A percentile compares a stretch with the other conserved stretches of the same genome.
These are phyloP conservation scores for Lagria hirta DNA, from an alignment of 2,888 invertebrate species.

Conservation along the genomic window DNA sequence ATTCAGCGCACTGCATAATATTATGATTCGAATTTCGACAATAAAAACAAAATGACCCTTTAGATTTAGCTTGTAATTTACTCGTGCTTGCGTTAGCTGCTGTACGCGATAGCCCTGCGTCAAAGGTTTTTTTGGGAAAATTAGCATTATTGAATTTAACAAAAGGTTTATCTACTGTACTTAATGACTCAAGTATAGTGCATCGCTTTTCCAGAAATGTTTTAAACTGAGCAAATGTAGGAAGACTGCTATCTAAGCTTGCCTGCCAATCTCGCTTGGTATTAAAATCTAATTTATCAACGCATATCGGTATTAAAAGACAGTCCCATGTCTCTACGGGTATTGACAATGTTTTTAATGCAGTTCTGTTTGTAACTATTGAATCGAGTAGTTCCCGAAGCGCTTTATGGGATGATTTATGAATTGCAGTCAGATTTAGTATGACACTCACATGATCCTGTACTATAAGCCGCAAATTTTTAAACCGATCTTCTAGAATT, in stretches of 20 bases:
- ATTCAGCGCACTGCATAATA: background rate
- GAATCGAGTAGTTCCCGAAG: background rate
- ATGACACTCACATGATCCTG: background rate
- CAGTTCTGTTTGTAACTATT: background rate
- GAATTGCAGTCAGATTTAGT: background rate
- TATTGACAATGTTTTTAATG: background rate
- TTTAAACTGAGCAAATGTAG: background rate
- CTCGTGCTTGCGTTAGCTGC: too few species aligned
- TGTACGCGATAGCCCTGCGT: too few species aligned
- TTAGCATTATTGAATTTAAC: too few species aligned
- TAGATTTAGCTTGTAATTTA: background rate
- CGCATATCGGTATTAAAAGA: background rate
- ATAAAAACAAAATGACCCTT: background rate
- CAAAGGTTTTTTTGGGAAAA: too few species aligned
- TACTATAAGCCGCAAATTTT: conserved; percentile 1
- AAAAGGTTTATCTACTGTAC: too few species aligned
- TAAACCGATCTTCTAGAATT: conserved; percentile 3
- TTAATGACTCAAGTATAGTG: background rate
- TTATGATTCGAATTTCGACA: conserved; percentile 1
- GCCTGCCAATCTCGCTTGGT: conserved; percentile 2
- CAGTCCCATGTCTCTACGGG: conserved; percentile 1
- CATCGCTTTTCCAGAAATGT: conserved; percentile 1
- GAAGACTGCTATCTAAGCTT: background rate
- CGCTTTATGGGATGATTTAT: background rate
- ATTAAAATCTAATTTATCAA: background rate